These are phyloP conservation scores for Macheiramphus alcinus DNA, from an alignment of 2,113 vertebrate genomes.

Conservation along the genomic window DNA sequence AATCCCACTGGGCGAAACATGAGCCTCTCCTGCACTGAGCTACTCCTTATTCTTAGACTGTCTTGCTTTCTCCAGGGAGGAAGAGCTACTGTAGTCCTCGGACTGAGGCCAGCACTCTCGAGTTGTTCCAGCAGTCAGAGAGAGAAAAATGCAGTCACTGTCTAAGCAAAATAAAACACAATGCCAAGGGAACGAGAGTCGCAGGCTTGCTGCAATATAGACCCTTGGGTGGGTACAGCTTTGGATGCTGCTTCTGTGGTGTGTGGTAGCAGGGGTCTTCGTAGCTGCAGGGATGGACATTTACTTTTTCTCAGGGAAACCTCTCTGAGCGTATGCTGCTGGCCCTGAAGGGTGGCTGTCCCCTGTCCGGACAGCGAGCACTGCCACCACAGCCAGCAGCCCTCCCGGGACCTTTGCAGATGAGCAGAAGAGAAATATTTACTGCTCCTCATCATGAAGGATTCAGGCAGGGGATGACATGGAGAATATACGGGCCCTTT, in stretches of 20 bases:
- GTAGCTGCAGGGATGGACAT: background rate
- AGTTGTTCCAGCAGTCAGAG: background rate
- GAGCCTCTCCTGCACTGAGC: background rate
- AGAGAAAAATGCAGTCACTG: background rate
- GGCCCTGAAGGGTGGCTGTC: background rate
- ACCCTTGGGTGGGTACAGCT: background rate
- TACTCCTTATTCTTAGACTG: background rate
- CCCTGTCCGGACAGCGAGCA: background rate
- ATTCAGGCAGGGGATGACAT: background rate
- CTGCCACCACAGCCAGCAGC: background rate
- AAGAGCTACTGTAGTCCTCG: background rate
- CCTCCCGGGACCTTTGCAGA: background rate
- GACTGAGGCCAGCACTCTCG: background rate
- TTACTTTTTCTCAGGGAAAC: background rate
- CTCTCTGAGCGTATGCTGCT: background rate
- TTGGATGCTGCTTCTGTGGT: background rate
- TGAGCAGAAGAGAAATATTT: background rate
- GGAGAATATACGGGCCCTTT: background rate
- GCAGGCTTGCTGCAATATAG: background rate
- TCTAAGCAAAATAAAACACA: background rate
- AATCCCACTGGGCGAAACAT: fast-evolving
- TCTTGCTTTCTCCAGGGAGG: background rate
- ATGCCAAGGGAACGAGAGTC: background rate
- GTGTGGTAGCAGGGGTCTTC: background rate
- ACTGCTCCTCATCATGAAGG: background rate